These are phyloP conservation scores for Melinaea marsaeus DNA, from an alignment of 2,888 invertebrate genomes.

Conservation along the genomic window DNA sequence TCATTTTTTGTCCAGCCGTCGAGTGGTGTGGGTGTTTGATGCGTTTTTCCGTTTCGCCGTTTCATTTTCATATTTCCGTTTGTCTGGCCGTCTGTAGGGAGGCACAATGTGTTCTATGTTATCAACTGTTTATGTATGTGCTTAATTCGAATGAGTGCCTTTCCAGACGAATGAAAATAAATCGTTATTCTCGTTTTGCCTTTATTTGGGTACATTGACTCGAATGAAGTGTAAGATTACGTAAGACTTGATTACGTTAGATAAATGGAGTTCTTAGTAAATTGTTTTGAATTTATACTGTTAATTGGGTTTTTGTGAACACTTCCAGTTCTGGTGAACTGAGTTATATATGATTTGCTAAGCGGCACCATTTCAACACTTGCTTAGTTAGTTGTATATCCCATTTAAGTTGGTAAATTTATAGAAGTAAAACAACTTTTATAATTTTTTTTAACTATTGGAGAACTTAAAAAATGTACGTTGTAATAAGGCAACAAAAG, in stretches of 20 bases:
- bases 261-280: slow-evolving; percentile 15
- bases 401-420: not conserved
- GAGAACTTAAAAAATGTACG: not conserved
- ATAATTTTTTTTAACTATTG: too few species aligned
- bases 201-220: slow-evolving; percentile 24
- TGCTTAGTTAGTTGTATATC: not conserved
- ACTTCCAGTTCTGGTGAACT: not conserved
- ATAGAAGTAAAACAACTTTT: not conserved
- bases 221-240: slow-evolving; percentile 24
- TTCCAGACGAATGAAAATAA: slow-evolving; percentile 39
- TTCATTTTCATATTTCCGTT: slow-evolving; percentile 77
- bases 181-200: slow-evolving; percentile 25
- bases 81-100: slow-evolving; percentile 57
- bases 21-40: slow-evolving; percentile 62
- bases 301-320: slow-evolving; percentile 3
- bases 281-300: not conserved
- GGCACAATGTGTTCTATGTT: slow-evolving; percentile 53
- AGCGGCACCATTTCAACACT: not conserved
- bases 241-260: slow-evolving; percentile 13
- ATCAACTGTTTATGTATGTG: slow-evolving; percentile 48
- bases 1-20: slow-evolving; percentile 70
- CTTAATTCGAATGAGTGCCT: slow-evolving; percentile 63
- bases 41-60: slow-evolving; percentile 73
- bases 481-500: not conserved
- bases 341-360: not conserved